phyloP scores from a whole-genome alignment of 2,113 vertebrate genomes.

The Protobothrops mucrosquamatus region DNA sequence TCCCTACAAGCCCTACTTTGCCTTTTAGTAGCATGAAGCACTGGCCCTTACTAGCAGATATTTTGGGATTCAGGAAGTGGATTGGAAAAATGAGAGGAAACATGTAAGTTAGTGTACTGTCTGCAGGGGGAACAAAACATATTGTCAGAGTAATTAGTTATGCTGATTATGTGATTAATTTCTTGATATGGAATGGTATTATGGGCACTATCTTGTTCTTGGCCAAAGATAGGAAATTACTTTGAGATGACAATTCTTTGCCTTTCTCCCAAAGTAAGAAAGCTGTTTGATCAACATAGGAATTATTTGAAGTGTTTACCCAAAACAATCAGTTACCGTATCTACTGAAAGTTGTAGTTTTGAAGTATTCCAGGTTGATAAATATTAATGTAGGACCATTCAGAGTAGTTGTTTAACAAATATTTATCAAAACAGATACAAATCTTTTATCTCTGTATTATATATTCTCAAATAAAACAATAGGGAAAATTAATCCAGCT shows the following conservation, averaged over 20 bases:
- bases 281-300: not conserved
- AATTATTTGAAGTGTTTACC: not conserved
- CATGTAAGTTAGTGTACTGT: not conserved
- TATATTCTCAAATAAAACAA: not conserved
- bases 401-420: not conserved
- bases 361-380: not conserved
- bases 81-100: not conserved
- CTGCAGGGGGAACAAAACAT: not conserved
- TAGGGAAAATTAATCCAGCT: not conserved
- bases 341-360: not conserved
- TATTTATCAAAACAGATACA: not conserved
- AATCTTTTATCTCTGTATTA: not conserved
- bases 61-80: not conserved
- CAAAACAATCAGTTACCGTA: not conserved
- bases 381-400: not conserved
- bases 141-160: not conserved
- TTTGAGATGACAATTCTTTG: not conserved
- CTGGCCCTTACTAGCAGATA: not conserved
- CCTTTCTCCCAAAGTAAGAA: not conserved
- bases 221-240: not conserved
- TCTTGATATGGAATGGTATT: not conserved
- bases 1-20: not conserved
- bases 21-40: not conserved
- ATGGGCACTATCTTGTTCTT: not conserved
- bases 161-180: not conserved